Base-by-base conservation (phyloP, 2,797 vertebrate genomes). In the Acipenser oxyrinchus region DNA sequence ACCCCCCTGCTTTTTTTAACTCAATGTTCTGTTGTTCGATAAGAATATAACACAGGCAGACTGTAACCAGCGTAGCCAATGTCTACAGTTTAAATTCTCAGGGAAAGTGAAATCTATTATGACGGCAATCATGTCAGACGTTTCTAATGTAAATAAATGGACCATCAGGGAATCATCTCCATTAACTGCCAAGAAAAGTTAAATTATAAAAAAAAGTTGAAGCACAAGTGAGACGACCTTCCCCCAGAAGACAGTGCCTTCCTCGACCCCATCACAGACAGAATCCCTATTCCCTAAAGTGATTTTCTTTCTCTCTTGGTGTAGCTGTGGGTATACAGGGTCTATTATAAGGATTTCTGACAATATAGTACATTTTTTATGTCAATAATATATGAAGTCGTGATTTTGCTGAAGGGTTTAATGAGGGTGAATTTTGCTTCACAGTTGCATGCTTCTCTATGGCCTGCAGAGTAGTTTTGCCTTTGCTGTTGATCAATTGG, bases 61-160 rank as follows among this genome's bases (percentile, higher is more conserved):
- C 23, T 3, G 2, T 37, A 37, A 37, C 23, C 23, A 37, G 23
- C 4, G 23, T 37, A 37, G 23, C 23, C 23, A 37, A 37, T 2
- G 23, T 37, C 23, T 37, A 37, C 5, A 4, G 37, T 37, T 37
- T 37, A 37, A 37, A 37, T 37, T 37, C 37, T 37, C 37, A 37
- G 37, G 37, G 37, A 37, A 37, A 37, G 0, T 37, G 37, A 37
- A 37, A 37, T 37, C 37, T 37, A 5, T 37, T 37, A 37, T 5
- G 37, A 37, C 5, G 37, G 37, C 37, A 37, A 78, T 78, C 72
- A 75, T 74, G 75, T 79, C 78, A 78, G 75, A 79, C 79, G 74
- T 76, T 75, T 79, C 77, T 77, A 79, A 81, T 78, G 78, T 74
- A 79, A 79, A 79, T 81, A 77, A 78, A 77, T 75, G 78, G 75